These are phyloP conservation scores for Megalonaias nervosa DNA, from an alignment of 1,140 invertebrate genomes.

Conservation along the genomic window DNA sequence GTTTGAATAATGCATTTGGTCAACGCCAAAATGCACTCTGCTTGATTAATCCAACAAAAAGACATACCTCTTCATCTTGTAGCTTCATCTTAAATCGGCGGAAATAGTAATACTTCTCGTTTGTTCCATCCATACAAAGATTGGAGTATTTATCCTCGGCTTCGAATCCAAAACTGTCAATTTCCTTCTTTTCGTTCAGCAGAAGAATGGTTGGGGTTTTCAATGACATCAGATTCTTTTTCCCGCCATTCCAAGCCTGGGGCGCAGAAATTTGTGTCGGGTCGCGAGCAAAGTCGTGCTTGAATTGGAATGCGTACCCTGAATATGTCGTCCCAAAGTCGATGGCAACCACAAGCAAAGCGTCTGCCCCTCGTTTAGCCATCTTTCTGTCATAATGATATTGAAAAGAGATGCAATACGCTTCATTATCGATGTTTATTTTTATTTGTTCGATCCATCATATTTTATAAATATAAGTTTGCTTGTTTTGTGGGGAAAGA, in stretches of 20 bases:
- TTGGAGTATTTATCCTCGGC: constrained; percentile 14
- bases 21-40: too few species aligned
- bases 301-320: neutral
- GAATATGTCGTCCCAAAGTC: constrained; percentile 9
- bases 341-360: neutral
- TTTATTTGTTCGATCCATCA: too few species aligned
- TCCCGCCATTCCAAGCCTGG: too few species aligned
- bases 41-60: too few species aligned
- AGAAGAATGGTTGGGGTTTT: constrained; percentile 2
- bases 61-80: neutral
- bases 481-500: too few species aligned
- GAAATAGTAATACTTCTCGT: neutral
- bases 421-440: too few species aligned
- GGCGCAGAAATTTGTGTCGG: neutral
- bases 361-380: too few species aligned
- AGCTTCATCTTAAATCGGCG: constrained; percentile 7
- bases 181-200: neutral
- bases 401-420: too few species aligned
- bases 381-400: too few species aligned
- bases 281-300: neutral
- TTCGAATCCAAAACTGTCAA: constrained; percentile 6
- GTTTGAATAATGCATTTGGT: too few species aligned
- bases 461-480: too few species aligned
- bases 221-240: neutral
- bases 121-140: neutral